A percentile compares a stretch with the other conserved stretches of the same genome.
Evolutionary conservation across 2,888 invertebrate genomes (phyloP).

Genomic region (Ecliptopera silaceata): DNA sequence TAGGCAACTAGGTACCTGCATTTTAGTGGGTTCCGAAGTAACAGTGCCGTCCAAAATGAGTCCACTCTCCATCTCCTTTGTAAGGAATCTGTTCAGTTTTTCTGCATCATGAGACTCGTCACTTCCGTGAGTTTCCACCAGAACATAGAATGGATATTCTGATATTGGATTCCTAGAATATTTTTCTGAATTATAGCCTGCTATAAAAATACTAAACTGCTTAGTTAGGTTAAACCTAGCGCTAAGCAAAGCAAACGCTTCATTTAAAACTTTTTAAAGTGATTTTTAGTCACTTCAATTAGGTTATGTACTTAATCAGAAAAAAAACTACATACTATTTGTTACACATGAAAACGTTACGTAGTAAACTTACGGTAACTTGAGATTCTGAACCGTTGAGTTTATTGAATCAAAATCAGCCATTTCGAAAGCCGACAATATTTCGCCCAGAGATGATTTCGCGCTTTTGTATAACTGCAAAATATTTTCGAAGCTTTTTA

Average conservation of each 20-base stretch:
- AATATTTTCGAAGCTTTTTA: constrained; percentile 90
- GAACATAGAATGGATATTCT: constrained; percentile 90
- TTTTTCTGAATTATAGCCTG: background rate
- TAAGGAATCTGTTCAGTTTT: constrained; percentile 91
- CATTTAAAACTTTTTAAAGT: too few species aligned
- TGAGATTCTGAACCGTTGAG: constrained; percentile 84
- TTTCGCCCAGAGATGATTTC: constrained; percentile 91
- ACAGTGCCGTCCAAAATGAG: constrained; percentile 92
- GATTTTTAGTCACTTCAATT: too few species aligned
- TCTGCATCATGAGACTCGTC: constrained; percentile 92
- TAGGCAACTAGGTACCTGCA: constrained; percentile 81
- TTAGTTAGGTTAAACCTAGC: too few species aligned
- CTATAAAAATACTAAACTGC: too few species aligned
- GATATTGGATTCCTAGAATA: constrained; percentile 80
- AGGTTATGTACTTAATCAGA: too few species aligned
- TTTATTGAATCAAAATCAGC: constrained; percentile 90
- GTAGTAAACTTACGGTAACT: constrained; percentile 66
- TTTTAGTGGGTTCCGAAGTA: constrained; percentile 91
- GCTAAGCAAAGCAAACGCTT: too few species aligned
- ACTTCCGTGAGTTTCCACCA: constrained; percentile 95
- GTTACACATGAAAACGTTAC: background rate
- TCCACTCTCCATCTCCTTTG: constrained; percentile 87
- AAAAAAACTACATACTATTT: background rate
- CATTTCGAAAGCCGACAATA: constrained; percentile 97
- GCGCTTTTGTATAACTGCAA: constrained; percentile 89